Base-by-base conservation (phyloP, 2,888 invertebrate genomes). In the Drosophila algonquin region DNA sequence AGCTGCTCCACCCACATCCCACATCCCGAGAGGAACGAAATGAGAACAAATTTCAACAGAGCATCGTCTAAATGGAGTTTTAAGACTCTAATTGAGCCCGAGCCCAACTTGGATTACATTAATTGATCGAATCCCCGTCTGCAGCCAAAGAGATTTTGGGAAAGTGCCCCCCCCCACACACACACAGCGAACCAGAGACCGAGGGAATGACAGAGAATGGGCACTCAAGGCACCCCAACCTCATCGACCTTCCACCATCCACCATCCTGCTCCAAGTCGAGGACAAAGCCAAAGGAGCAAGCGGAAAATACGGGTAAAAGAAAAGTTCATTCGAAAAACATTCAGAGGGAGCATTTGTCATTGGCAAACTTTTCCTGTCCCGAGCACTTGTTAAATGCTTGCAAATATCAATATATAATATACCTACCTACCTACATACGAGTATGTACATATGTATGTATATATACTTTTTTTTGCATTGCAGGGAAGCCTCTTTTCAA, bases 311-410 rank as follows among this genome's bases (percentile, higher is more conserved):
- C 24, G 44, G 35, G 24, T 73, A 69, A 75, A 75, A 75, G 48
- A 62, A 75, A 74, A 74, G 73, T 74, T 74, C 75, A 74, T 75
- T 62, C 62, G 51, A 67, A 58, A 57, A 74, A 75, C 75, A 75
- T 75, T 70, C 69, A 52, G 30, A 24, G 53, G 35, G 47, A 69
- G 76, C 76, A 74, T 75, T 74, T 74, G 70, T 76, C 76, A 58
- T 69, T 59, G 62, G 61, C 55, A 45, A 75, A 75, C 62, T 58
- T 64, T 71, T 21, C 57, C 57, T 74, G 57, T 69, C 70, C 57
- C 65, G 10, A 45, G 70, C 70, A 67, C 65, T 67, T 67, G 65
- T 67, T 67, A 67, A 67, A 67, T 67, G 57, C 65, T 67, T 50
- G 18, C 56, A 56, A 67, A 50, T 69, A 67, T 67, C 70, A 8